phyloP scores from a whole-genome alignment of 2,797 vertebrate genomes.

The Phrynocephalus forsythii region DNA sequence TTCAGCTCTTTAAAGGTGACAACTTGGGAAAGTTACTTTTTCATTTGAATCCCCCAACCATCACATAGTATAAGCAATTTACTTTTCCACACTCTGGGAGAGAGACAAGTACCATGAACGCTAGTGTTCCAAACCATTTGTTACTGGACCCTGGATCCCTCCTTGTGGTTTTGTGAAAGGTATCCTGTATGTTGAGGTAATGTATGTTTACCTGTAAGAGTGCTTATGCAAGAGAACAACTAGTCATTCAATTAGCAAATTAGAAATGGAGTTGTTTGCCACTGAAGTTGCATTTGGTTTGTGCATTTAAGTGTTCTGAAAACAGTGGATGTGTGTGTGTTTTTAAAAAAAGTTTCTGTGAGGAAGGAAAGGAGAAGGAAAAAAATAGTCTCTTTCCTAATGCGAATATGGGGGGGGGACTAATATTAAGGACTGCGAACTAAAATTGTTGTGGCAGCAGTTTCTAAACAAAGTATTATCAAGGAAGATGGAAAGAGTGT shows the following conservation, averaged over 20 bases:
- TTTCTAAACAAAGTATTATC: slow-evolving; percentile 42
- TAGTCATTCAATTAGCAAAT: slow-evolving; percentile 56
- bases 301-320: slow-evolving; percentile 1
- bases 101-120: too few relatives aligned
- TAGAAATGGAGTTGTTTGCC: slow-evolving; percentile 44
- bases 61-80: too few relatives aligned
- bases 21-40: background rate
- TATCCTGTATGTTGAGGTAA: background rate
- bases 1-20: background rate
- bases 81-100: too few relatives aligned
- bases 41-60: too few relatives aligned
- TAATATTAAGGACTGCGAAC: background rate
- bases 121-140: too few relatives aligned
- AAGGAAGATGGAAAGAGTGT: slow-evolving; percentile 6
- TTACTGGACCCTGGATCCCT: background rate
- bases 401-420: background rate
- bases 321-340: fast-evolving
- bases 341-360: background rate
- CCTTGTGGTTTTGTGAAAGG: background rate
- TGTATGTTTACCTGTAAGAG: background rate
- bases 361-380: background rate
- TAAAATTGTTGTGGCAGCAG: slow-evolving; percentile 12
- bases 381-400: background rate
- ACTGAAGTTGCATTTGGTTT: slow-evolving; percentile 29
- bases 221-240: slow-evolving; percentile 56